Conservation (phyloP, 2,888 invertebrate species). For the Amphimallon solstitiale region DNA sequence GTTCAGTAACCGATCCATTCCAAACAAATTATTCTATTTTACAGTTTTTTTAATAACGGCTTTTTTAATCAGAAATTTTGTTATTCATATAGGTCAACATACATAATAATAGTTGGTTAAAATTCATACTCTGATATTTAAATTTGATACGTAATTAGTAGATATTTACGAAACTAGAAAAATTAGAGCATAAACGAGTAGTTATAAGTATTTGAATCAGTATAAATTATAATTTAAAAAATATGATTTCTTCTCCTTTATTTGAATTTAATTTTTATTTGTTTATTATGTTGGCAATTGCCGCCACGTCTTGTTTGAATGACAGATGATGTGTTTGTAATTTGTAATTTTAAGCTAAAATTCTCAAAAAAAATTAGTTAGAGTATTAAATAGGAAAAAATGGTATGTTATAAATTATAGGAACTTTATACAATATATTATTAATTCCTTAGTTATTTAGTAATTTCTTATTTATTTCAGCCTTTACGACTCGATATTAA, state of each 20-base stretch:
- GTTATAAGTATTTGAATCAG: too few relatives aligned
- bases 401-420: slow-evolving; percentile 18
- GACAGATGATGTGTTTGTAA: slow-evolving; percentile 42
- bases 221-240: neutral
- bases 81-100: neutral
- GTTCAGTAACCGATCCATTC: slow-evolving; percentile 49
- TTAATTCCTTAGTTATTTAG: neutral
- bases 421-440: neutral
- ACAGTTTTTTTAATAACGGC: slow-evolving; percentile 55
- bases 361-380: slow-evolving; percentile 5
- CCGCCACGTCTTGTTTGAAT: slow-evolving; percentile 46
- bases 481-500: slow-evolving; percentile 98
- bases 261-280: slow-evolving; percentile 6
- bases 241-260: neutral
- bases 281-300: slow-evolving; percentile 22
- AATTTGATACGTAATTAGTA: neutral
- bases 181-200: too few relatives aligned
- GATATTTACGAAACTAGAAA: too few relatives aligned
- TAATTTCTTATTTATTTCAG: slow-evolving; percentile 64
- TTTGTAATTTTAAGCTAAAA: slow-evolving; percentile 17
- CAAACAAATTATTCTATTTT: slow-evolving; percentile 53
- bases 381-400: slow-evolving; percentile 4
- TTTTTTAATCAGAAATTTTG: slow-evolving; percentile 46
- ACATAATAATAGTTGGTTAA: slow-evolving; percentile 4
- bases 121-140: neutral